Percentiles rank a stretch among this genome's conserved stretches.
Evolutionary conservation across 1,140 invertebrate genomes (phyloP).

Genomic region (Zaprionus vittiger): DNA sequence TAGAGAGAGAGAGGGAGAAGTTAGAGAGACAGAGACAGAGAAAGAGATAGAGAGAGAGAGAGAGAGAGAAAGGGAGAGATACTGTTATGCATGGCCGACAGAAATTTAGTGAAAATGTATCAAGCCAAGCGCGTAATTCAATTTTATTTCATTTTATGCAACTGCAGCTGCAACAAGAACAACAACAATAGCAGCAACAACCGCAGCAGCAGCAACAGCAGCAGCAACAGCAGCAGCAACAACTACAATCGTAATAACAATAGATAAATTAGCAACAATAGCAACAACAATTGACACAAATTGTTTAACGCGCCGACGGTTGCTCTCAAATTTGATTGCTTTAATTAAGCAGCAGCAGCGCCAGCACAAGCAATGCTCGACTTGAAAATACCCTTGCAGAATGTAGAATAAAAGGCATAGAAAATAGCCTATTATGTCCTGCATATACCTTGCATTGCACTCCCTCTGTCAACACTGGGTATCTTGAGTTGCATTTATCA

Average conservation of each 20-base stretch:
- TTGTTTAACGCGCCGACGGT: conserved; percentile 49
- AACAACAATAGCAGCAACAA: conserved; percentile 31
- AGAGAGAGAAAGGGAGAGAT: conserved; percentile 6
- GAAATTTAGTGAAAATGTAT: conserved; percentile 76
- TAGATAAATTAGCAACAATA: conserved; percentile 38
- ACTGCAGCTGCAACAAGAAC: conserved; percentile 47
- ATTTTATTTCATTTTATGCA: conserved; percentile 71
- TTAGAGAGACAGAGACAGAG: not conserved
- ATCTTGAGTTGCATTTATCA: conserved; percentile 24
- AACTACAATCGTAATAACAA: conserved; percentile 35
- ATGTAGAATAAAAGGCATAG: too few relatives aligned
- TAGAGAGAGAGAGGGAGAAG: not conserved
- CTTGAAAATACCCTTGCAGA: not conserved
- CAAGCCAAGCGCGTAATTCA: conserved; percentile 80
- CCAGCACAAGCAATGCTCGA: not conserved
- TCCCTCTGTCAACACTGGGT: conserved; percentile 8
- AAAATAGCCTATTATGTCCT: not conserved
- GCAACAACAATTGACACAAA: conserved; percentile 71
- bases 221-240: conserved; percentile 16
- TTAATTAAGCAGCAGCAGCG: conserved; percentile 66
- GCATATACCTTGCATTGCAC: not conserved
- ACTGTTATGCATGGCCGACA: conserved; percentile 52
- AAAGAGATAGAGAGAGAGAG: not conserved
- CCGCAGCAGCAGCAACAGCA: conserved; percentile 17
- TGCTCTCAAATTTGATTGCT: conserved; percentile 69